These are phyloP conservation scores for Clarias macrocephalus DNA, from an alignment of 2,113 vertebrate genomes.

Conservation along the genomic window DNA sequence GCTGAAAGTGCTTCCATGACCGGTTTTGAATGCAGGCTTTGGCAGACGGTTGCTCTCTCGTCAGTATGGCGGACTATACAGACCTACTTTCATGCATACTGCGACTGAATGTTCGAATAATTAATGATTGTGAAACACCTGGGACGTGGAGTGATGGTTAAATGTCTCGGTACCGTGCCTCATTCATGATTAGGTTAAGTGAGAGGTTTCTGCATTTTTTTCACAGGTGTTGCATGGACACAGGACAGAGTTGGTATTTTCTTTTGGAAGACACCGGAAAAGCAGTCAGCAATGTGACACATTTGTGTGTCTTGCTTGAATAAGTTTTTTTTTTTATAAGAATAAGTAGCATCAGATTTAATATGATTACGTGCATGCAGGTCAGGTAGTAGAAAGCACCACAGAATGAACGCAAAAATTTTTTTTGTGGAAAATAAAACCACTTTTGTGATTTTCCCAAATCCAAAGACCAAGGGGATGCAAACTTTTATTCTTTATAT, in stretches of 20 bases:
- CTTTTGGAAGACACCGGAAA: neutral
- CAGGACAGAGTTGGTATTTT: neutral
- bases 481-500: neutral
- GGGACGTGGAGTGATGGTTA: too few species aligned
- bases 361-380: neutral
- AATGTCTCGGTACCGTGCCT: neutral
- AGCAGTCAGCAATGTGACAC: neutral
- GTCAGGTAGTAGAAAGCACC: neutral
- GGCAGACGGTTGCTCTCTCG: too few species aligned
- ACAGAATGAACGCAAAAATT: neutral
- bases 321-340: neutral
- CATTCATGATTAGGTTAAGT: neutral
- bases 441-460: neutral
- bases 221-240: neutral
- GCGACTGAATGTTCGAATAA: too few species aligned
- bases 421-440: neutral
- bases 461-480: neutral
- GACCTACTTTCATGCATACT: too few species aligned
- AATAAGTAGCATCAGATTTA: neutral
- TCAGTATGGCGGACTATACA: too few species aligned
- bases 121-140: too few species aligned
- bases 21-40: too few species aligned
- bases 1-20: too few species aligned
- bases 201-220: neutral
- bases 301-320: neutral